These are phyloP conservation scores for Pyralis farinalis DNA, from an alignment of 2,888 invertebrate species.

Conservation along the genomic window DNA sequence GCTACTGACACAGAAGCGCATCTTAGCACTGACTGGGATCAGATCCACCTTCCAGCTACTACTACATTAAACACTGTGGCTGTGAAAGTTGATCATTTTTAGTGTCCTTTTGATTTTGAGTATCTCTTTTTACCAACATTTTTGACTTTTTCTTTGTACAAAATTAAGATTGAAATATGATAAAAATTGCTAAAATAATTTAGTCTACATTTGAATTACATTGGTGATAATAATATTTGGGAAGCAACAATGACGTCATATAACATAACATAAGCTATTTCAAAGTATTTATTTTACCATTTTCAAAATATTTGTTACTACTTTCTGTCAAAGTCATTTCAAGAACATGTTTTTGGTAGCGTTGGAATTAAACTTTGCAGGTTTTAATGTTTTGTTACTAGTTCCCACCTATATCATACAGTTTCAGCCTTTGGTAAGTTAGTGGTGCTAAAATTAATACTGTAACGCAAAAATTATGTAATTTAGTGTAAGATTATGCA, in stretches of 20 bases:
- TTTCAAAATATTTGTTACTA: no score
- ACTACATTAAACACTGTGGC: slow-evolving; percentile 93
- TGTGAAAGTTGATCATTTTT: slow-evolving; percentile 96
- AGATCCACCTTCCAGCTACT: slow-evolving; percentile 91
- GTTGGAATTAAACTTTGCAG: background rate
- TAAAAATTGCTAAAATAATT: no score
- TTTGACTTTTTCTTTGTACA: no score
- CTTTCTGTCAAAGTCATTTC: no score
- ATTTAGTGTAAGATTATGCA: slow-evolving; percentile 9
- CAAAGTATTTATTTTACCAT: no score
- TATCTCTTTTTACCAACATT: no score
- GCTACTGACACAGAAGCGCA: slow-evolving; percentile 92
- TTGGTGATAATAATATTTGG: background rate
- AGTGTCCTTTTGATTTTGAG: slow-evolving; percentile 13
- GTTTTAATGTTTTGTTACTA: slow-evolving; percentile 15
- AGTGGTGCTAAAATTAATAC: slow-evolving; percentile 31
- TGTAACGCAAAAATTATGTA: slow-evolving; percentile 4
- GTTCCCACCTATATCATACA: slow-evolving; percentile 33
- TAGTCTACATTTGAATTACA: background rate
- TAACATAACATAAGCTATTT: no score
- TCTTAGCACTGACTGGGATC: slow-evolving; percentile 92
- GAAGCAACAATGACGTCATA: no score
- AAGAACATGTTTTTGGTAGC: background rate
- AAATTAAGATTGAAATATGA: no score
- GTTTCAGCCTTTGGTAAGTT: slow-evolving; percentile 22